phyloP scores from a whole-genome alignment of 2,797 vertebrate genomes.

The Pangasius larnaudii region DNA sequence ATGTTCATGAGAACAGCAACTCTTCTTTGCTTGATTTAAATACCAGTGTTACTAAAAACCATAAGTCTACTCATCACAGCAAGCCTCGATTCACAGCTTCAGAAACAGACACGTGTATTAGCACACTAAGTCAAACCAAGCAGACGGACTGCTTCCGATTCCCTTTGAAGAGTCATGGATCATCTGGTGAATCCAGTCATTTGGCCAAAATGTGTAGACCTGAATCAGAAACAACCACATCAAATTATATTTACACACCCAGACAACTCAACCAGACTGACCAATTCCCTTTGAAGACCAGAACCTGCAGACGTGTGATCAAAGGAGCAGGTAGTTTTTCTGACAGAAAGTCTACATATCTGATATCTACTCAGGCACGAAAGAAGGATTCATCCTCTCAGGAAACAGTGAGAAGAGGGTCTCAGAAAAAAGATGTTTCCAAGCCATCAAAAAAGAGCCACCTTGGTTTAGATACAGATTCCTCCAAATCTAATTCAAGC shows the following conservation, averaged over 20 bases:
- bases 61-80: slow-evolving; percentile 48
- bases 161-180: slow-evolving; percentile 46
- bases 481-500: slow-evolving; percentile 32
- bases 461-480: slow-evolving; percentile 43
- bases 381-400: slow-evolving; percentile 37
- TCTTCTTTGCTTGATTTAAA: slow-evolving; percentile 18
- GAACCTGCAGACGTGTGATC: slow-evolving; percentile 52
- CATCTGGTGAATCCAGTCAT: slow-evolving; percentile 16
- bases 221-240: slow-evolving; percentile 22
- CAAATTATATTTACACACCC: slow-evolving; percentile 24
- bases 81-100: slow-evolving; percentile 47
- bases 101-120: slow-evolving; percentile 46
- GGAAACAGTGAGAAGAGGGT: slow-evolving; percentile 26
- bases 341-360: slow-evolving; percentile 50
- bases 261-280: slow-evolving; percentile 30
- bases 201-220: slow-evolving; percentile 43
- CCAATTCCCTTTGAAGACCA: slow-evolving; percentile 49
- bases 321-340: slow-evolving; percentile 44
- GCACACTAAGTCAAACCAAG: slow-evolving; percentile 35
- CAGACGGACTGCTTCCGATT: slow-evolving; percentile 35
- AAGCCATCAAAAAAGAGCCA: slow-evolving; percentile 39
- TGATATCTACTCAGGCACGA: slow-evolving; percentile 47
- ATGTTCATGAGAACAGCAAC: not conserved
- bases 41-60: slow-evolving; percentile 17
- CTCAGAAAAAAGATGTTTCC: slow-evolving; percentile 1